Conservation (phyloP, 2,797 vertebrate species). For the Mionectes olivaceus region DNA sequence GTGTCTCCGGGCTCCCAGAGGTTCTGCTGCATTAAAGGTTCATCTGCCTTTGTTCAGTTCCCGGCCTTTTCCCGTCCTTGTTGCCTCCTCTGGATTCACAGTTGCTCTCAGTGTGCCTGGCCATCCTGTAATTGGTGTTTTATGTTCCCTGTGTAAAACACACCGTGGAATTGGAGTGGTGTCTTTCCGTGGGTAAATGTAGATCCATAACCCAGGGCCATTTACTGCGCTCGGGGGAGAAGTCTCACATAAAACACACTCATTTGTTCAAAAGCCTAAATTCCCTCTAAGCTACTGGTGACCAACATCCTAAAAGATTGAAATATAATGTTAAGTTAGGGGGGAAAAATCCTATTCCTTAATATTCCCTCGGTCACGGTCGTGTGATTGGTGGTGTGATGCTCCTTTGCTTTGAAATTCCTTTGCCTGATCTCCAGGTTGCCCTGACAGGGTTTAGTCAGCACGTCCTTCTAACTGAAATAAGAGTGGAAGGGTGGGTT, state of each 20-base stretch:
- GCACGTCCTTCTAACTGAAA: rapidly evolving
- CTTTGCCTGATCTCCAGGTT: background rate
- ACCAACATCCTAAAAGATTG: background rate
- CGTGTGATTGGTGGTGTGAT: background rate
- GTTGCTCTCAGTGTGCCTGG: background rate
- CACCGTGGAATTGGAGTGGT: background rate
- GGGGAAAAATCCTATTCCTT: rapidly evolving
- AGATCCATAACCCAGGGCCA: background rate
- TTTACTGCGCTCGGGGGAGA: background rate
- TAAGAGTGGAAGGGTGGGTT: background rate
- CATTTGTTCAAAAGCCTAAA: background rate
- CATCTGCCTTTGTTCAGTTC: conserved; percentile 43
- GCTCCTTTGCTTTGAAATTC: background rate
- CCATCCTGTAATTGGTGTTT: background rate
- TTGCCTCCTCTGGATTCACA: background rate
- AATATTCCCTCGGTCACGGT: background rate
- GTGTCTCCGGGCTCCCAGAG: conserved; percentile 64
- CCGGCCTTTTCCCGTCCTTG: background rate
- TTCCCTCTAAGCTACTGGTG: background rate
- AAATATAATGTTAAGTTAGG: background rate
- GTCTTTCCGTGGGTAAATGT: background rate
- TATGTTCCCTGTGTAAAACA: background rate
- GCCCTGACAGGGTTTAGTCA: background rate
- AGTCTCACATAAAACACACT: background rate
- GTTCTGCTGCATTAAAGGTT: conserved; percentile 41